Base-by-base conservation (phyloP, 2,888 invertebrate species). In the Phalera bucephala region DNA sequence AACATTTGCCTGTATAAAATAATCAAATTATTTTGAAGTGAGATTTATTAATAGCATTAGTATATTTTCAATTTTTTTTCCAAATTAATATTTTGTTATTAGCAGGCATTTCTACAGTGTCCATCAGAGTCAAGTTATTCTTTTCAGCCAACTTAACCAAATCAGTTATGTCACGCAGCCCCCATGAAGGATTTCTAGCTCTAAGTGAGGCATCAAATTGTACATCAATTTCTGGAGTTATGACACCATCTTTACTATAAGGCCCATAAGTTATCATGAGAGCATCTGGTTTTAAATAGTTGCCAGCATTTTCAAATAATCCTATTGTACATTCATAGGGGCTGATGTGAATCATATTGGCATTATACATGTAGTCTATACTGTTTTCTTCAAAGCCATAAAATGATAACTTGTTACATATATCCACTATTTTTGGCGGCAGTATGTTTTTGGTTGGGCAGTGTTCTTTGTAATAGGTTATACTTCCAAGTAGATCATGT, bases 271-370 rank as follows among this genome's bases (percentile, higher is more conserved):
- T 95, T 30, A 97, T 92, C 63, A 98, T 83, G 17, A 94, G 72
- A 7, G 94, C 96, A 40, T 91, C 91, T 4, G 83, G 64, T 65
- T 93, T 94, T n/a, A 98, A 86, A 33, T 95, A 84, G 43, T 80
- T 74, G 0, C 93, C 93, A 29, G 94, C 93, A 70, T 94, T 94
- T 53, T 89, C 77, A 78, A 97, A 96, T 26, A 97, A 86, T 8
- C 95, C 95, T 65, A 93, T 77, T 0, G 96, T 92, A 64, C 96
- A 96, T 20, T 85, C 75, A 82, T 92, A 95, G 0, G 95, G 94
- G 31, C 94, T 92, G 39, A 97, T 95, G 71, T 98, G 97, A 32
- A 97, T 93, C 95, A 98, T 95, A 71, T 98, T 98, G 25, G 94
- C 91, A 82, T 94, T 95, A 45, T 95, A 91, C 51, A 97, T 92